These are phyloP conservation scores for Drosophila pseudoobscura DNA, from an alignment of 1,140 invertebrate species.

Conservation along the genomic window DNA sequence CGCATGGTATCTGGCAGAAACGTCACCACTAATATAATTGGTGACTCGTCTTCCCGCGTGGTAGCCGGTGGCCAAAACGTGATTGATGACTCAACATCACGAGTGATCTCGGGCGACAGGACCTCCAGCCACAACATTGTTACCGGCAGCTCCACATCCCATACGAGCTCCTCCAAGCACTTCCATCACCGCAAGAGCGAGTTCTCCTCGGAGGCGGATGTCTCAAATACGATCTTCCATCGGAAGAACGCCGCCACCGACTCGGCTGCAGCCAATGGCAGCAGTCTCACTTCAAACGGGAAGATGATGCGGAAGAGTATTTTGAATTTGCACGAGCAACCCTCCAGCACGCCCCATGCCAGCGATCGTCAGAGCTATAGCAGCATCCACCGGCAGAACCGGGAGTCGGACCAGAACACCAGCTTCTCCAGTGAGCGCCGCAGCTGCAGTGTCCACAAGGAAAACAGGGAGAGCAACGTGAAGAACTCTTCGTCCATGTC, in stretches of 20 bases:
- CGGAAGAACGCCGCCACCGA: slow-evolving; percentile 85
- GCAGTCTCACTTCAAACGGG: slow-evolving; percentile 89
- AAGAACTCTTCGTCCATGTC: slow-evolving; percentile 63
- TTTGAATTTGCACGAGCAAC: slow-evolving; percentile 88
- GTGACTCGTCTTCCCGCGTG: slow-evolving; percentile 15
- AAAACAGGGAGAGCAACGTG: slow-evolving; percentile 78
- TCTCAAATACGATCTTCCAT: slow-evolving; percentile 90
- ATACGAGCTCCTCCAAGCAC: slow-evolving; percentile 58
- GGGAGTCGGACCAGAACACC: slow-evolving; percentile 81
- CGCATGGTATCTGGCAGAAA: slow-evolving; percentile 21
- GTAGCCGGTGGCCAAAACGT: slow-evolving; percentile 8
- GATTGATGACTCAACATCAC: slow-evolving; percentile 14
- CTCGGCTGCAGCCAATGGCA: slow-evolving; percentile 80
- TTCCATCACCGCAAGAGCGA: slow-evolving; percentile 88
- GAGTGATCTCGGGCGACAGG: slow-evolving; percentile 17
- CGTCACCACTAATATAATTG: slow-evolving; percentile 31
- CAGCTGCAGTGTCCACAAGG: slow-evolving; percentile 88
- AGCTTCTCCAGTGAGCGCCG: slow-evolving; percentile 85
- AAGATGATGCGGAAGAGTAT: slow-evolving; percentile 91
- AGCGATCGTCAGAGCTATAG: slow-evolving; percentile 89
- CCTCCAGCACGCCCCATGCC: slow-evolving; percentile 77
- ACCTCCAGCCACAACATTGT: slow-evolving; percentile 34
- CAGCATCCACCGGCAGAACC: slow-evolving; percentile 87
- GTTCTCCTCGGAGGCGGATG: slow-evolving; percentile 88
- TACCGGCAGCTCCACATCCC: slow-evolving; percentile 30